Evolutionary conservation across 64 coral and sea anemone genomes (phyloP), one percentile per base, ranked within the genome.

Genomic region (Dendronephthya gigantea): DNA sequence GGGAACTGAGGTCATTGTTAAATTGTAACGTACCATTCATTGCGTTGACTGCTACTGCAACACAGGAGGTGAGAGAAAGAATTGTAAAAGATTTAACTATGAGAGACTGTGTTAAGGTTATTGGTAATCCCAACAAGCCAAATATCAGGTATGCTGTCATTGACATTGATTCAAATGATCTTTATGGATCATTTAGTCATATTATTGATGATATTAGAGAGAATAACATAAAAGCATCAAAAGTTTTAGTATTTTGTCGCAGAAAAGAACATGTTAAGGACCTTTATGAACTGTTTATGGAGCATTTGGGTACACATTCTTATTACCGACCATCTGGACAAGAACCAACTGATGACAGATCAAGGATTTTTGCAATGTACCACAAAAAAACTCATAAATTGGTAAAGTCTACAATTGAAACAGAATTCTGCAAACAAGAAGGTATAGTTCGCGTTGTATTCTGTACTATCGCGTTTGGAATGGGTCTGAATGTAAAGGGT

Each of bases 381-480:
- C 88, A 92, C 65, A 90, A 84, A 30, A 96, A 81, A 29, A 92
- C 88, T 11, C 90, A 92, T 27, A 58, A n/a, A 11, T 25, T 90
- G 5, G 90, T 91, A 1, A 95, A 95, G 33, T 84, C 23, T 33
- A 50, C 36, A 0, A 43, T 89, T 7, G 93, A 95, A 25, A 91
- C 7, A 35, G 87, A 89, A 39, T 87, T 95, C 81, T 91, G 93
- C 29, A 88, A 91, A 38, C 8, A 16, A 48, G 39, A 91, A 84
- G 90, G 87, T 0, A 84, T 2, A 25, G 93, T 94, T 11, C 22
- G 87, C 17, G 87, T 92, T 38, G 82, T 96, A 9, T 88, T 96
- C 50, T 92, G 90, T 31, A 85, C 88, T 0, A 88, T 90, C 82
- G 88, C 90, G 15, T 90, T 96, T 92, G 88, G 85, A 19, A 90